phyloP scores from a whole-genome alignment of 2,888 invertebrate species.

The Hirtodrosophila alboralis region DNA sequence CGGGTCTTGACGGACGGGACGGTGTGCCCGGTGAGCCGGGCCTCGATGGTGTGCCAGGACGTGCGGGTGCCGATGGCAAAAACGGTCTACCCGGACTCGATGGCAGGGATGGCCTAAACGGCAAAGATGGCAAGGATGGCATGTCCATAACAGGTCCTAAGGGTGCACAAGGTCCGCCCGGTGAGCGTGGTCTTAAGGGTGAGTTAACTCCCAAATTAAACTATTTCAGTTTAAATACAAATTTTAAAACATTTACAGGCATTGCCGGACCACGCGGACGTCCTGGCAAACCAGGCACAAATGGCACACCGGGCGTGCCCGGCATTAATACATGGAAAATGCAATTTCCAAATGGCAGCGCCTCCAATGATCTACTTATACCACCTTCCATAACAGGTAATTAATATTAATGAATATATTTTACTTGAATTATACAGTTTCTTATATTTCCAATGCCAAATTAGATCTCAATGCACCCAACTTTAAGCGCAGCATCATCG shows the following conservation, averaged over 20 bases:
- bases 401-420: too few species aligned
- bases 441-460: not conserved
- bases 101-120: slow-evolving; percentile 85
- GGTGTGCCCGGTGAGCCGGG: slow-evolving; percentile 96
- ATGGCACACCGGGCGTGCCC: slow-evolving; percentile 91
- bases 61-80: slow-evolving; percentile 93
- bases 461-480: slow-evolving; percentile 81
- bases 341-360: slow-evolving; percentile 86
- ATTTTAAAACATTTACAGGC: too few species aligned
- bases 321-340: slow-evolving; percentile 91
- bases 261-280: slow-evolving; percentile 88
- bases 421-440: too few species aligned
- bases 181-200: slow-evolving; percentile 90
- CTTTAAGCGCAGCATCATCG: slow-evolving; percentile 87
- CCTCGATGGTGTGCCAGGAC: slow-evolving; percentile 90
- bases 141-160: slow-evolving; percentile 86
- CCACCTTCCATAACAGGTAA: slow-evolving; percentile 93
- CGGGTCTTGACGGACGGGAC: slow-evolving; percentile 93
- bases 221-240: not conserved
- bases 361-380: slow-evolving; percentile 88
- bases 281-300: slow-evolving; percentile 89
- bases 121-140: slow-evolving; percentile 88
- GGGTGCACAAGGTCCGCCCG: slow-evolving; percentile 88
- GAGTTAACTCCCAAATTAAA: slow-evolving; percentile 50
- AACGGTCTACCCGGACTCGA: slow-evolving; percentile 89